phyloP scores from a whole-genome alignment of 2,888 invertebrate species.

The Ectemnius continuus region DNA sequence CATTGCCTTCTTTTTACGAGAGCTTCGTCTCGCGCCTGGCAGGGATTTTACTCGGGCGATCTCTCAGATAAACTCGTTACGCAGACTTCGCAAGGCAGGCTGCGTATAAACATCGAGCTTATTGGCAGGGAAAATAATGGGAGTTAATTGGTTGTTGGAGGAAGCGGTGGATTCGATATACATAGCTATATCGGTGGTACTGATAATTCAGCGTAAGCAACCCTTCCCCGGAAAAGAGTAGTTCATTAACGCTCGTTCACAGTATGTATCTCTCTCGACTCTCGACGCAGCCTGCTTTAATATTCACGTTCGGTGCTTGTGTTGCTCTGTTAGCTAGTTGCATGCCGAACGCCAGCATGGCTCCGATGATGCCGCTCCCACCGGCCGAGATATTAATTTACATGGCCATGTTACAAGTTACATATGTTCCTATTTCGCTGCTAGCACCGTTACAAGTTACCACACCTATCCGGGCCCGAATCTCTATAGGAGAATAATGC shows the following conservation, averaged over 20 bases:
- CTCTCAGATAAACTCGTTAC: too few species aligned
- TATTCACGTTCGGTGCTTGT: conserved; percentile 11
- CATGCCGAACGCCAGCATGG: neutral
- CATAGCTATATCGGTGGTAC: too few species aligned
- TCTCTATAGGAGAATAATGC: conserved; percentile 31
- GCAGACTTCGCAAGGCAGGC: too few species aligned
- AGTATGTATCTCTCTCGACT: neutral
- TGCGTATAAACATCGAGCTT: too few species aligned
- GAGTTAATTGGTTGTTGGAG: too few species aligned
- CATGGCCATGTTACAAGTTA: conserved; percentile 40
- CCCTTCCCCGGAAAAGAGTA: neutral
- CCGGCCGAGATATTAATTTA: conserved; percentile 44
- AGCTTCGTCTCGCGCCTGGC: too few species aligned
- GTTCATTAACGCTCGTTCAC: neutral
- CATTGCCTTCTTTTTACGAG: too few species aligned
- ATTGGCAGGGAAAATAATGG: too few species aligned
- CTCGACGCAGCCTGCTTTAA: conserved; percentile 12
- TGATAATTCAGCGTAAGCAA: too few species aligned
- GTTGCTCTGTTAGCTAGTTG: conserved; percentile 1
- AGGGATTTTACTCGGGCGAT: too few species aligned
- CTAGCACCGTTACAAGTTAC: conserved; percentile 11
- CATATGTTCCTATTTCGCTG: conserved; percentile 36
- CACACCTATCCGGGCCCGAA: conserved; percentile 16
- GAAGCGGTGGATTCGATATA: too few species aligned
- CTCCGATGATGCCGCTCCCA: neutral